These are phyloP conservation scores for Macrophya alboannulata DNA, from an alignment of 2,888 invertebrate genomes.

Conservation along the genomic window DNA sequence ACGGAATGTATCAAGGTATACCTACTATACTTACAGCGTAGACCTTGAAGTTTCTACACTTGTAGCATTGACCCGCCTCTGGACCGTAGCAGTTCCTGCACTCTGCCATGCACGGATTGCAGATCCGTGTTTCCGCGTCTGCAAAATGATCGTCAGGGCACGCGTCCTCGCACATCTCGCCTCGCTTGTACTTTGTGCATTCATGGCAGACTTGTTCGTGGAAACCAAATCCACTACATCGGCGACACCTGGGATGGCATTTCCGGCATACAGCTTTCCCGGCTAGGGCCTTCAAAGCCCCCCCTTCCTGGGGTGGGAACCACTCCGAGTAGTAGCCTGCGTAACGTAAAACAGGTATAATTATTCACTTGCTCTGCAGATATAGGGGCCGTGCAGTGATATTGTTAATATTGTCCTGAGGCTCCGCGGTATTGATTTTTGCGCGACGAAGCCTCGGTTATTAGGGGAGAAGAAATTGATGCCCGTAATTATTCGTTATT, in stretches of 20 bases:
- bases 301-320: slow-evolving; percentile 89
- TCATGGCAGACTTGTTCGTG: slow-evolving; percentile 93
- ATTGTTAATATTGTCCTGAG: background rate
- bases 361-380: background rate
- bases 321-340: slow-evolving; percentile 92
- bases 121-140: slow-evolving; percentile 87
- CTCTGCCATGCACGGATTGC: slow-evolving; percentile 89
- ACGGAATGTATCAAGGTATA: no score
- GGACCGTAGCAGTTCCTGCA: slow-evolving; percentile 94
- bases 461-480: no score
- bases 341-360: slow-evolving; percentile 22
- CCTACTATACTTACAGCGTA: slow-evolving; percentile 79
- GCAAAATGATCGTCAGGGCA: slow-evolving; percentile 94
- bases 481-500: no score
- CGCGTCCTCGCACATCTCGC: slow-evolving; percentile 95
- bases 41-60: slow-evolving; percentile 90
- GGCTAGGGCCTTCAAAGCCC: slow-evolving; percentile 87
- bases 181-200: slow-evolving; percentile 92
- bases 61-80: slow-evolving; percentile 87
- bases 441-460: background rate
- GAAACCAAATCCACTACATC: slow-evolving; percentile 94
- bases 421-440: background rate
- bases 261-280: slow-evolving; percentile 94
- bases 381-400: background rate
- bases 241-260: slow-evolving; percentile 94